Base-by-base conservation (phyloP, 1,140 invertebrate genomes). In the Eupristina koningsbergeri region DNA sequence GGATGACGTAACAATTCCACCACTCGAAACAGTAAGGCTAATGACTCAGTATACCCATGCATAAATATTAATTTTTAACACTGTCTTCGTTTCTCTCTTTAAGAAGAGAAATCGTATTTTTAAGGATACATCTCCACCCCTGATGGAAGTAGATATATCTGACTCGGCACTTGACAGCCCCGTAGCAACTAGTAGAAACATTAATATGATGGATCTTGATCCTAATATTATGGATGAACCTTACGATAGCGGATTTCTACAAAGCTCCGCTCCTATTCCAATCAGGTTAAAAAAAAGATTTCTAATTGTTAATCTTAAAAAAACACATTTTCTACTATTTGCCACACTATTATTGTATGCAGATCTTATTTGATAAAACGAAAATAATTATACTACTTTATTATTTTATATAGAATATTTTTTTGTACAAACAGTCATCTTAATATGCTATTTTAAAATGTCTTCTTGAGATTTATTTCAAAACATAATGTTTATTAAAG, bases 151-250 rank as follows among this genome's bases (percentile, higher is more conserved):
- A 9, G 78, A 84, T 31, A 9, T 73, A 0, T 39, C 19, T 1
- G 89, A 92, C 79, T 88, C 89, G 31, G 89, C 85, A 7, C 84
- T 91, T n/a, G 90, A 91, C 31, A 93, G 91, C 87, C 91, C 92
- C 47, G 91, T 88, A 11, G 90, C 88, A 8, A 91, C 90, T 0
- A 92, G 91, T 75, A 87, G 91, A 86, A 89, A 88, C 34, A 92
- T 93, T 15, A 90, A 93, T 82, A 93, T 93, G 91, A 93, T 92
- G 91, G 91, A 93, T 84, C 63, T 93, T 26, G 89, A 92, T 86
- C 90, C 92, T 36, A 91, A 91, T 80, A 92, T 92, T 86, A 92
- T 93, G 91, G 92, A 92, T 74, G 91, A 92, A 84, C 92, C 91
- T 29, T 92, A 89, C 45, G 91, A 92, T n/a, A 92, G 91, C 84